Conservation (phyloP, 1,140 invertebrate species). For the Heliconius hewitsoni region DNA sequence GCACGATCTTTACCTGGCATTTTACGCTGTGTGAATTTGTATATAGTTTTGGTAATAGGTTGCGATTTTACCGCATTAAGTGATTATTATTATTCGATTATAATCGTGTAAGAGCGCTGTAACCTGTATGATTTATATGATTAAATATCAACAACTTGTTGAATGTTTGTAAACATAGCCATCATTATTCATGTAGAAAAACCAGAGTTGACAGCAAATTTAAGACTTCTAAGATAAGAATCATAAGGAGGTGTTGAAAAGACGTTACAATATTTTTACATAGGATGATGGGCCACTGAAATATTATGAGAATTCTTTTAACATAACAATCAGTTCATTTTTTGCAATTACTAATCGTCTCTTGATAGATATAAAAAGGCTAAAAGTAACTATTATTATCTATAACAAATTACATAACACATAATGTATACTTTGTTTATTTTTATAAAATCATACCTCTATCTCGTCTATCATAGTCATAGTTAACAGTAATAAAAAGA, state of each 20-base stretch:
- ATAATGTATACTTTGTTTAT: too few species aligned
- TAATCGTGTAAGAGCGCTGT: neutral
- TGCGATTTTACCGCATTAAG: slow-evolving; percentile 11
- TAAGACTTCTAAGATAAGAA: neutral
- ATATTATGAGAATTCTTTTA: neutral
- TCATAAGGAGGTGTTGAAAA: neutral
- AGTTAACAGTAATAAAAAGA: too few species aligned
- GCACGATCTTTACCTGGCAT: slow-evolving; percentile 38
- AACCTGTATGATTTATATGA: slow-evolving; percentile 13
- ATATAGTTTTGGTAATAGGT: slow-evolving; percentile 13
- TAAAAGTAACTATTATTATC: too few species aligned
- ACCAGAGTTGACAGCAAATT: neutral
- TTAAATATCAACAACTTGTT: slow-evolving; percentile 46
- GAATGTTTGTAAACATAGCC: slow-evolving; percentile 50
- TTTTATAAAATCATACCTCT: too few species aligned
- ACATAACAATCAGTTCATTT: neutral
- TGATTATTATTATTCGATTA: neutral
- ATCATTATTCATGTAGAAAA: slow-evolving; percentile 3
- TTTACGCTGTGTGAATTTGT: slow-evolving; percentile 17
- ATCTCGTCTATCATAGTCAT: too few species aligned
- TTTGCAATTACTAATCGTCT: too few species aligned
- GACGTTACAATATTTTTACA: neutral
- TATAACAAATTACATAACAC: too few species aligned
- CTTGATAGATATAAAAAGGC: too few species aligned
- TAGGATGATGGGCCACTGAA: neutral